phyloP scores from a whole-genome alignment of 2,888 invertebrate species.

The Rhopalosiphum nymphaeae region DNA sequence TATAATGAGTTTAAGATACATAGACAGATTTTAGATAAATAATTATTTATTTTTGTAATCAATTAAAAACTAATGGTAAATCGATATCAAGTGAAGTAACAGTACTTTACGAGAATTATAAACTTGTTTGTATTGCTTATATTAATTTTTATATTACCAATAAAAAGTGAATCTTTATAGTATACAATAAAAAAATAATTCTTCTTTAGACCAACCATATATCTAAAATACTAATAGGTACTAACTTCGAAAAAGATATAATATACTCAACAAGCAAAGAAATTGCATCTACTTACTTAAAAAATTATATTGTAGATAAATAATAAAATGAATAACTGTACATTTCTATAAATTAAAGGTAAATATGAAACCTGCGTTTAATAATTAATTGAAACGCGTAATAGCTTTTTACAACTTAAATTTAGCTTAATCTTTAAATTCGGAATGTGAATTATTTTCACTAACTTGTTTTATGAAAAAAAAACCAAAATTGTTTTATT shows the following conservation, averaged over 20 bases:
- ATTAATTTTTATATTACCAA: too few species aligned
- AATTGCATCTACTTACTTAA: background rate
- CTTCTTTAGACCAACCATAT: background rate
- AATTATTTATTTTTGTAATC: too few species aligned
- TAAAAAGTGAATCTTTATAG: background rate
- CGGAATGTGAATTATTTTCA: background rate
- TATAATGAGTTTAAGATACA: background rate
- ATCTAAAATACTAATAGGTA: background rate
- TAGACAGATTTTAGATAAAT: background rate
- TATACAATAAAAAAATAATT: background rate
- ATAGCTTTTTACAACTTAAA: background rate
- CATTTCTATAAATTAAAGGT: background rate
- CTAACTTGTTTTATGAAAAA: background rate
- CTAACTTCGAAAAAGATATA: background rate
- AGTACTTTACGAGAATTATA: too few species aligned
- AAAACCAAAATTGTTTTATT: too few species aligned
- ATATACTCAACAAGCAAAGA: background rate
- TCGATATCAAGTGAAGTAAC: too few species aligned
- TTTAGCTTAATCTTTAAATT: background rate
- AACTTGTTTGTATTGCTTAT: too few species aligned
- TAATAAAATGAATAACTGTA: background rate
- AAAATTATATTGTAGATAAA: background rate
- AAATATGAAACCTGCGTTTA: background rate
- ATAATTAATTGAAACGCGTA: background rate
- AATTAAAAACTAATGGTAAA: too few species aligned